phyloP scores from a whole-genome alignment of 2,888 invertebrate genomes.

The Hoplodrina ambigua region DNA sequence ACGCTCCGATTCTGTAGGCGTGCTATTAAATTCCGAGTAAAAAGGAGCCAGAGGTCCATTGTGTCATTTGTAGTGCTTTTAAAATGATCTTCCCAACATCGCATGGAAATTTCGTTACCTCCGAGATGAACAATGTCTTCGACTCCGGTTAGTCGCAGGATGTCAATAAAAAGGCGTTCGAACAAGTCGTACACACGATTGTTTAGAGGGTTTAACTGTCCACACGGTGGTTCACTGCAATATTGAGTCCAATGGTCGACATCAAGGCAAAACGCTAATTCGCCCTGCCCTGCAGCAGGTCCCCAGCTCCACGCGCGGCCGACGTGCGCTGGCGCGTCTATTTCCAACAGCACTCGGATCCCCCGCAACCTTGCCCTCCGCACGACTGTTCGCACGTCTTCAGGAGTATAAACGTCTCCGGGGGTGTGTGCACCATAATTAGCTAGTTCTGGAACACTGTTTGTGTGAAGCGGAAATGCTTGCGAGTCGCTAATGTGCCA shows the following conservation, averaged over 20 bases:
- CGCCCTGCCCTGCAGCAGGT: constrained; percentile 91
- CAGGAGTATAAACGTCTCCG: constrained; percentile 92
- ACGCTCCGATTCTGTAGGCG: constrained; percentile 89
- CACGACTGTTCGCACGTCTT: constrained; percentile 93
- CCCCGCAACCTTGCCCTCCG: constrained; percentile 95
- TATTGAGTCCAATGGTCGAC: constrained; percentile 93
- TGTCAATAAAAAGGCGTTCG: constrained; percentile 93
- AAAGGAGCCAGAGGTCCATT: constrained; percentile 93
- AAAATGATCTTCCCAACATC: constrained; percentile 92
- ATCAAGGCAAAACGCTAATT: constrained; percentile 93
- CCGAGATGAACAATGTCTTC: constrained; percentile 95
- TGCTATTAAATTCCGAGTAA: constrained; percentile 91
- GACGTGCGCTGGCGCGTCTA: constrained; percentile 96
- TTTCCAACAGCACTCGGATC: constrained; percentile 95
- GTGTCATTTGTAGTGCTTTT: constrained; percentile 90
- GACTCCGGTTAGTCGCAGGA: constrained; percentile 93
- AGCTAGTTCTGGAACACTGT: constrained; percentile 93
- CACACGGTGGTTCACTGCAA: constrained; percentile 95
- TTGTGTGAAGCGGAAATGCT: constrained; percentile 95
- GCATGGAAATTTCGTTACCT: constrained; percentile 93
- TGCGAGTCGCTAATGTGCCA: constrained; percentile 97
- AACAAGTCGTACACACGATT: constrained; percentile 92
- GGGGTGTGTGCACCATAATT: constrained; percentile 95
- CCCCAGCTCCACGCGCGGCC: constrained; percentile 96
- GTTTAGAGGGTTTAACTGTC: constrained; percentile 94